Evolutionary conservation across 2,888 invertebrate species (phyloP).

Genomic region (Epistrophe grossulariae): DNA sequence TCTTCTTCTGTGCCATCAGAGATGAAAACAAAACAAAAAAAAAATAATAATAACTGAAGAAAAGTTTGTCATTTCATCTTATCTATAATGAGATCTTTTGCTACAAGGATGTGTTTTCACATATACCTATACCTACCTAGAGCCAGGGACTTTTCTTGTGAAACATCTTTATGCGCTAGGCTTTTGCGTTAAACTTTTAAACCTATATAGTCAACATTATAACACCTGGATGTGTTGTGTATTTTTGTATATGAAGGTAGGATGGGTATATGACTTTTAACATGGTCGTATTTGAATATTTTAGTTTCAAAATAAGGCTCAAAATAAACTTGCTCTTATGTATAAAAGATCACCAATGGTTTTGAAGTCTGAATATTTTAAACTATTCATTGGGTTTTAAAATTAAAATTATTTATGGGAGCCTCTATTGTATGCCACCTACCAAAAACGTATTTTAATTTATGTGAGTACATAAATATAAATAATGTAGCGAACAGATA

Average conservation of each 20-base stretch:
- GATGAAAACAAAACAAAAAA: background rate
- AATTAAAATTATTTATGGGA: too few relatives aligned
- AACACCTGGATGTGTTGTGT: slow-evolving; percentile 56
- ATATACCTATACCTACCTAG: slow-evolving; percentile 7
- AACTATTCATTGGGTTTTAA: too few relatives aligned
- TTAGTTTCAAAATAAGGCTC: background rate
- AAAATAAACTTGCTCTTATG: too few relatives aligned
- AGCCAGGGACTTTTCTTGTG: slow-evolving; percentile 43
- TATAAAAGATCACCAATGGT: too few relatives aligned
- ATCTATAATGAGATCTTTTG: slow-evolving; percentile 75
- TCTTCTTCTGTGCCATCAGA: slow-evolving; percentile 11
- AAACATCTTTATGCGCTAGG: slow-evolving; percentile 54
- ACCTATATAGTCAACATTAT: slow-evolving; percentile 48
- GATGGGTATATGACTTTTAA: slow-evolving; percentile 2
- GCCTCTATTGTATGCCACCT: too few relatives aligned
- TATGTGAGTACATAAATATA: too few relatives aligned
- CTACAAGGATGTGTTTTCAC: slow-evolving; percentile 69
- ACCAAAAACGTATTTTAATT: too few relatives aligned
- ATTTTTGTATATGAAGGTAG: too few relatives aligned
- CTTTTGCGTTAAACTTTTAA: slow-evolving; percentile 61
- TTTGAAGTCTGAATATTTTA: too few relatives aligned
- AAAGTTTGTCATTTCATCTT: slow-evolving; percentile 71
- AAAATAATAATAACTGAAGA: slow-evolving; percentile 39
- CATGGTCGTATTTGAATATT: slow-evolving; percentile 8
- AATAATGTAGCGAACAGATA: too few relatives aligned